Base-by-base conservation (phyloP, 2,797 vertebrate species). In the Coendou prehensilis region DNA sequence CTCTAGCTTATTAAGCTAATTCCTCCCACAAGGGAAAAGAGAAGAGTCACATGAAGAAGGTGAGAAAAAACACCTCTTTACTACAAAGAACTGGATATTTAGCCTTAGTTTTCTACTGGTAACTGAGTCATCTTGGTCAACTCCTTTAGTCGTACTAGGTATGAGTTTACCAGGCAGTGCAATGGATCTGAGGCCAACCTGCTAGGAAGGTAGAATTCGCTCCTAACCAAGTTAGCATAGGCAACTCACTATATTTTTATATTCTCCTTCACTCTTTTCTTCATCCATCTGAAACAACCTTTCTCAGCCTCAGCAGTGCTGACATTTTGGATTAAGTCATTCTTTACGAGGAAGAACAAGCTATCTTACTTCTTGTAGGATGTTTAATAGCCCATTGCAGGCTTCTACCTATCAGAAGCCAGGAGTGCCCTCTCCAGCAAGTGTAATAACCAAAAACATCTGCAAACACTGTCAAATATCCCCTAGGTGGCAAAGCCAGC, bases 311-410 rank as follows among this genome's bases (percentile, higher is more conserved):
- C 52, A n/a, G n/a, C 33, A 28, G 23, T 33, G 20, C 0, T 41
- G 14, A 30, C 6, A 54, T 50, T 82, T 6, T 20, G 47, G 50
- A 50, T 41, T 52, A 59, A 56, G 52, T 52, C n/a, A 81, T 67
- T 79, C n/a, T 57, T 20, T 52, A 33, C 1, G 9, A 20, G 13
- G 45, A 63, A 71, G 4, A 9, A 1, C 3, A n/a, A 4, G 37
- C 75, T 45, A 2, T 33, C 45, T 11, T 2, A 2, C 2, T 6
- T 26, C 52, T 1, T 45, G 10, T 0, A 20, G 11, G 45, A 37
- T 22, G 2, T 45, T 59, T 1, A 69, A 18, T 73, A 79, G 64
- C 9, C 64, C 63, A 41, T 15, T 17, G 8, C 73, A 28, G 41
- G 9, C 33, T 9, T 93, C 71, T 4, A 9, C 1, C 5, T 37